A percentile compares a stretch with the other conserved stretches of the same genome.
Evolutionary conservation across 2,113 vertebrate species (phyloP).

Genomic region (Mobula birostris): DNA sequence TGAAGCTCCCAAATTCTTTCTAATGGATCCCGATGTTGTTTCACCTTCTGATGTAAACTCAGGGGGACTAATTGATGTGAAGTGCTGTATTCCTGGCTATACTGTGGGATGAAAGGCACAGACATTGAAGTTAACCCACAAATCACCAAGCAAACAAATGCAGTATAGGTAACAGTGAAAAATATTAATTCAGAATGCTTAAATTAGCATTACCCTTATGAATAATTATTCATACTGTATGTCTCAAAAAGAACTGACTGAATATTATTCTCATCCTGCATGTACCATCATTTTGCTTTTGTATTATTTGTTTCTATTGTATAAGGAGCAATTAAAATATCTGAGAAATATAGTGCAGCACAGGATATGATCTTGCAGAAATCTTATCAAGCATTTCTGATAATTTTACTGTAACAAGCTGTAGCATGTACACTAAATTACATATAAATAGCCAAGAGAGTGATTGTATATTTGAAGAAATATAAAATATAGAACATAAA

Average conservation of each 20-base stretch:
- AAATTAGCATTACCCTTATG: background rate
- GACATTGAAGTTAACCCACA: background rate
- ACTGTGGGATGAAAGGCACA: conserved; percentile 4
- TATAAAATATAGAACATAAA: background rate
- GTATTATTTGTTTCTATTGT: background rate
- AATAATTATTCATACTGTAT: background rate
- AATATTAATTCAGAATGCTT: background rate
- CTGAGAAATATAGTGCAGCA: background rate
- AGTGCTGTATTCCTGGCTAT: conserved; percentile 26
- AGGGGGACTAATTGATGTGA: conserved; percentile 38
- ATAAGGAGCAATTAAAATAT: background rate
- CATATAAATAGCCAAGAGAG: background rate
- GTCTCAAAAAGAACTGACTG: background rate
- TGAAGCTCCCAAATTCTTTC: conserved; percentile 49
- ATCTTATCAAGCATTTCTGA: background rate
- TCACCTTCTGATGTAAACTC: conserved; percentile 38
- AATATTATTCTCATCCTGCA: background rate
- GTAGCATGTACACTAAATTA: background rate
- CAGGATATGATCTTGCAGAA: background rate
- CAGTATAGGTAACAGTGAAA: background rate
- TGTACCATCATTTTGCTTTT: background rate
- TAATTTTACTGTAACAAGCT: background rate
- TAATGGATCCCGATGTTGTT: conserved; percentile 41
- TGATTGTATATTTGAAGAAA: background rate
- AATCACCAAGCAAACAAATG: background rate